A percentile compares a stretch with the other conserved stretches of the same genome.
Conservation (phyloP, 1,140 invertebrate species). For the Helicorthomorpha holstii region DNA sequence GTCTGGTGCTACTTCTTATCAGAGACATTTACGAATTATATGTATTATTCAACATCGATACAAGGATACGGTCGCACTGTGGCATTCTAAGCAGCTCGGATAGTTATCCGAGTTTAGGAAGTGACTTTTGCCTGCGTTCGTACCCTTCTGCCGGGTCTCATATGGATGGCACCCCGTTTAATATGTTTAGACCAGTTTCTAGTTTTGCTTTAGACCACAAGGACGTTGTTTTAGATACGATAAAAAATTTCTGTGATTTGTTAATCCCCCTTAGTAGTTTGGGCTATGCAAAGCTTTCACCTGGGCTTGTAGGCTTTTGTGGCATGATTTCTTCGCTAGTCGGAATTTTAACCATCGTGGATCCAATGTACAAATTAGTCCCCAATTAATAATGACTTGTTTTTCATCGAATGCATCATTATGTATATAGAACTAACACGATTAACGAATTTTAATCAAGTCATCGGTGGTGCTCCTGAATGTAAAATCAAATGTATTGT, state of each 20-base stretch:
- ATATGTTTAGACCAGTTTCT: background rate
- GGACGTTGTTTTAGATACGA: conserved; percentile 52
- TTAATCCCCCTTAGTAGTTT: conserved; percentile 62
- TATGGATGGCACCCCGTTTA: background rate
- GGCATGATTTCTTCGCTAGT: conserved; percentile 58
- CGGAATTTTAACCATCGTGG: conserved; percentile 48
- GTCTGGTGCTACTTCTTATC: conserved; percentile 52
- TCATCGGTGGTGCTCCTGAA: too few species aligned
- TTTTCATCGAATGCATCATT: too few species aligned
- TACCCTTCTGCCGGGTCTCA: background rate
- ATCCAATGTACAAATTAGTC: too few species aligned
- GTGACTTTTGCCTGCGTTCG: too few species aligned
- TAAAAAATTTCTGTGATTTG: conserved; percentile 71
- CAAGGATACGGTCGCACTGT: background rate
- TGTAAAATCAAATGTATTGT: too few species aligned
- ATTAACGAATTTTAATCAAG: too few species aligned
- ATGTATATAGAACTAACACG: too few species aligned
- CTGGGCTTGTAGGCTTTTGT: conserved; percentile 52
- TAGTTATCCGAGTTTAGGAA: conserved; percentile 9
- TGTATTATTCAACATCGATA: conserved; percentile 27
- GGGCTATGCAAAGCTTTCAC: conserved; percentile 52
- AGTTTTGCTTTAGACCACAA: conserved; percentile 30
- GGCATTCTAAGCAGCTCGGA: conserved; percentile 20
- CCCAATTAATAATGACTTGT: too few species aligned
- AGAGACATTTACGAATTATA: conserved; percentile 64